These are phyloP conservation scores for Drosophila trapezifrons DNA, from an alignment of 1,140 invertebrate genomes.

Conservation along the genomic window DNA sequence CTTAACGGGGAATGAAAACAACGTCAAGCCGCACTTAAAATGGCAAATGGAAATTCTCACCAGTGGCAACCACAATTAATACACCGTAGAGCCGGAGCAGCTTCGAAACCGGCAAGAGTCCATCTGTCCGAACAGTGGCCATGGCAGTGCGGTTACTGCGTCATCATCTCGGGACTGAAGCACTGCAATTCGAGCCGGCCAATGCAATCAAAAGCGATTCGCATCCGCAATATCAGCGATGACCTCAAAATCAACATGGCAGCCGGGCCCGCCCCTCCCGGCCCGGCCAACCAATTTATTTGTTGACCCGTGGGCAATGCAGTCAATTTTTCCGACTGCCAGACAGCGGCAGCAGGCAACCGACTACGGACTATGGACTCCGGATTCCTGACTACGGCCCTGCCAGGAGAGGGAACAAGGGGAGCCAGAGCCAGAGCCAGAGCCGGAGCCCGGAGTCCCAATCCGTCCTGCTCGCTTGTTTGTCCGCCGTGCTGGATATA, in stretches of 20 bases:
- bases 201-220: slow-evolving; percentile 81
- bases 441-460: slow-evolving; percentile 24
- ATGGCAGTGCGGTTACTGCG: slow-evolving; percentile 42
- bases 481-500: slow-evolving; percentile 56
- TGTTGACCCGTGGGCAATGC: slow-evolving; percentile 82
- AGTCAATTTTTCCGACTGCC: slow-evolving; percentile 78
- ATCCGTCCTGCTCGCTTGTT: slow-evolving; percentile 56
- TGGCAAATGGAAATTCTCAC: slow-evolving; percentile 80
- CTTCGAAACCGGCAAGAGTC: slow-evolving; percentile 10
- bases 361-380: slow-evolving; percentile 26
- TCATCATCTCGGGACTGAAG: slow-evolving; percentile 43
- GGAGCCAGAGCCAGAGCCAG: neutral
- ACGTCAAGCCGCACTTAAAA: slow-evolving; percentile 82
- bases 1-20: slow-evolving; percentile 66
- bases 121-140: slow-evolving; percentile 27
- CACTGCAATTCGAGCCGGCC: slow-evolving; percentile 55
- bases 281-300: slow-evolving; percentile 73
- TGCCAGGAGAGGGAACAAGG: neutral
- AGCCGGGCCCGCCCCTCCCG: slow-evolving; percentile 32
- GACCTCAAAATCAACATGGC: slow-evolving; percentile 82
- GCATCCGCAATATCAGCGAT: slow-evolving; percentile 81
- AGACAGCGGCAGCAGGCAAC: slow-evolving; percentile 39
- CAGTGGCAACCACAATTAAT: slow-evolving; percentile 80
- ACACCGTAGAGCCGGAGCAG: slow-evolving; percentile 48
- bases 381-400: neutral